Evolutionary conservation across 2,113 vertebrate species (phyloP), one percentile per base, ranked within the genome.

Genomic region (Lamprotornis superbus): DNA sequence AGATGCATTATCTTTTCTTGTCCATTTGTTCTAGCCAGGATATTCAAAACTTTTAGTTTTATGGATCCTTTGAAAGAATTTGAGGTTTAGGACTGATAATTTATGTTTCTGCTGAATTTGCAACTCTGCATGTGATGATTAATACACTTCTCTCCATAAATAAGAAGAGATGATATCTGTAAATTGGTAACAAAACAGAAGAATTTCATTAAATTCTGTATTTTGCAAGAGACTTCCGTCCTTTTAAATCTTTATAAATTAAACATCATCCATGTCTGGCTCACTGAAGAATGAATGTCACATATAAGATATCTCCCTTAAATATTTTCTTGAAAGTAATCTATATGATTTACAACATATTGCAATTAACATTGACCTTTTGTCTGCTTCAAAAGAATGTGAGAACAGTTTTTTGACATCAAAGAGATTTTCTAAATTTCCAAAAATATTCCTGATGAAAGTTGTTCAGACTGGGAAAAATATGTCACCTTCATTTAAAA

Each of bases 91-190:
- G 94, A 93, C 83, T 90, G 93, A 95, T 98, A 97, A 98, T 98
- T 98, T 98, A 97, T 98, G 93, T 97, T 98, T 98, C 91, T 97
- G 97, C 97, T 98, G 97, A 98, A 96, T 90, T 94, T 89, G 96
- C 60, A 55, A 50, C 89, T 95, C 93, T 79, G 64, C 60, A 52
- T 83, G 14, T 87, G 76, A 95, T 98, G 97, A 98, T 98, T 97
- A 98, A 98, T 98, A 97, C 93, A 97, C 79, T 97, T 97, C 88
- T 97, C 71, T 96, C 91, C 70, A 93, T 95, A 97, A 98, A 98
- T 97, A 98, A 71, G 68, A 94, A 89, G 84, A 96, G 83, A 95
- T 84, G 70, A 91, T 96, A 95, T 93, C 97, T 92, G 90, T 95
- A 94, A 97, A 96, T 96, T 49, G 42, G 90, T 96, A 97, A 95